Base-by-base conservation (phyloP, 2,888 invertebrate species). In the Caradrina kadenii region DNA sequence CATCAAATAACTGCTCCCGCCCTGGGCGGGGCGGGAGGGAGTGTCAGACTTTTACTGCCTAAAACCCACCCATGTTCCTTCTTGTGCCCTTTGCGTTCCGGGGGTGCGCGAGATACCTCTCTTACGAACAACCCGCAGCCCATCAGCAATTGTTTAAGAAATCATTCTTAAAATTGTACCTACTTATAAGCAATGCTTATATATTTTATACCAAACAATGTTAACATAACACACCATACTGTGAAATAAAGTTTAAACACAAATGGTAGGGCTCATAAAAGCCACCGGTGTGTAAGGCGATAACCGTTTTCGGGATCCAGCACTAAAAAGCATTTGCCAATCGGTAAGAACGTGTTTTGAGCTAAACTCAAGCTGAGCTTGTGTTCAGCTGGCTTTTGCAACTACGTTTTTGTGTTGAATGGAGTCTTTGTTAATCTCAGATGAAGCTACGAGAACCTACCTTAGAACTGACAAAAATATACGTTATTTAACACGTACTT, bases 301-400 rank as follows among this genome's bases (percentile, higher is more conserved):
- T 89, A 89, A 87, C 86, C 88, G 86, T 87, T 88, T 87, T 84
- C 64, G 77, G 73, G 61, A 81, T 80, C 80, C 68, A 78, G 74
- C 69, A 61, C 84, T 82, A 84, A 85, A 85, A 85, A 81, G 75
- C 82, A 79, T 79, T 85, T 75, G 77, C 66, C 74, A 82, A 85
- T 85, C 80, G 79, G 77, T 74, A 81, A 81, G 76, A 82, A 82
- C 78, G 67, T 81, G 76, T 80, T 82, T 81, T 78, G 73, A 79
- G 73, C 71, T 63, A 53, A 66, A 69, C 63, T 65, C 63, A 68
- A 66, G 65, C 73, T 63, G 49, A 63, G 58, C 39, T 69, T 50
- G 62, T 62, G 15, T 62, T 76, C 39, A 50, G 52, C 35, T 75
- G 17, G 22, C 50, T 59, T 61, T 52, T 50, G 17, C 13, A 21